Percentiles rank a stretch among this genome's conserved stretches.
These are phyloP conservation scores for Lateolabrax maculatus DNA, from an alignment of 2,797 vertebrate genomes.

Conservation along the genomic window DNA sequence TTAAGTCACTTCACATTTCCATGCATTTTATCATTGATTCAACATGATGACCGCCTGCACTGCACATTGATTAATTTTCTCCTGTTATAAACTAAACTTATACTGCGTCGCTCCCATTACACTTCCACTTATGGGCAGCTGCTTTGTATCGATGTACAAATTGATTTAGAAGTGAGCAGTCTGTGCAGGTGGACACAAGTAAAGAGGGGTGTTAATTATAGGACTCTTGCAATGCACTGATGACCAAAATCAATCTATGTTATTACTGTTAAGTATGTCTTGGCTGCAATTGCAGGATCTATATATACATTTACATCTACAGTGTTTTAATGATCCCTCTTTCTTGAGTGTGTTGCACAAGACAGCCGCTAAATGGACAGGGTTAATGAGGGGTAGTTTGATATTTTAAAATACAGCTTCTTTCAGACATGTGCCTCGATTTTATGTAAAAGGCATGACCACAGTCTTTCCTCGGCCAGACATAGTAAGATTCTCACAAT, in stretches of 20 bases:
- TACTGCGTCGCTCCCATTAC: neutral
- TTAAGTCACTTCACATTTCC: slow-evolving; percentile 13
- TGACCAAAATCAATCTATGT: neutral
- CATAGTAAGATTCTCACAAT: too few species aligned
- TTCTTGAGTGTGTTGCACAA: too few species aligned
- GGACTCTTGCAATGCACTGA: neutral
- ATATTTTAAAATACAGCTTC: too few species aligned
- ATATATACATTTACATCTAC: neutral
- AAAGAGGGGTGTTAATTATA: too few species aligned
- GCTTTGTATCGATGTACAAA: too few species aligned
- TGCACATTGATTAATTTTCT: neutral
- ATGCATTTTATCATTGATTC: slow-evolving; percentile 22
- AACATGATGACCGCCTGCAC: neutral
- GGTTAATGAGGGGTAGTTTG: neutral
- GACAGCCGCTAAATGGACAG: neutral
- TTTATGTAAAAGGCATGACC: too few species aligned
- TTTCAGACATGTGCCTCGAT: too few species aligned
- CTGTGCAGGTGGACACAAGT: too few species aligned
- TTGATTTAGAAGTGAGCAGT: too few species aligned
- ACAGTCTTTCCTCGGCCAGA: too few species aligned
- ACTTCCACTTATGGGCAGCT: neutral
- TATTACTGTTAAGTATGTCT: neutral
- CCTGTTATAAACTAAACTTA: neutral
- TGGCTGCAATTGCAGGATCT: neutral
- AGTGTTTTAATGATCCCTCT: too few species aligned